These are phyloP conservation scores for Azemiops feae DNA, from an alignment of 2,113 vertebrate species.

Conservation along the genomic window DNA sequence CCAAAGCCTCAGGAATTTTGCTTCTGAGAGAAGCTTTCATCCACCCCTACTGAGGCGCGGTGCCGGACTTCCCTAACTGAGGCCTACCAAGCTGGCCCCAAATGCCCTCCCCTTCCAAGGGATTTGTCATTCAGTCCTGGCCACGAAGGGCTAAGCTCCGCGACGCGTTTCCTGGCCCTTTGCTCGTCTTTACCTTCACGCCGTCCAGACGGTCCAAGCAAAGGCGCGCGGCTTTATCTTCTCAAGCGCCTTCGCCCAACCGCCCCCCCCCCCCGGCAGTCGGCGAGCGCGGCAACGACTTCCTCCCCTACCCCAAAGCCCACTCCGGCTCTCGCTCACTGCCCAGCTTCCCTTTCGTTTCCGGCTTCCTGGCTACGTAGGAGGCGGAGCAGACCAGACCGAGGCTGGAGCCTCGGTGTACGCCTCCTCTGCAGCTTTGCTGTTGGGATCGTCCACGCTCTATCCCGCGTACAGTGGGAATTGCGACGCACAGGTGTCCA, in stretches of 20 bases:
- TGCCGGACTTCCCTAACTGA: neutral
- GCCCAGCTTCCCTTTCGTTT: neutral
- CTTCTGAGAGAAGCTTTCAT: neutral
- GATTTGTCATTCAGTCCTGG: neutral
- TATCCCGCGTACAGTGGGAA: neutral
- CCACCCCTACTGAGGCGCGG: neutral
- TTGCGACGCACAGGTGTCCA: neutral
- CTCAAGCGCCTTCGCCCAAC: neutral
- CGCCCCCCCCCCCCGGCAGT: neutral
- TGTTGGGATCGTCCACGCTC: neutral
- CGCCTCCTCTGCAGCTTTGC: too few species aligned
- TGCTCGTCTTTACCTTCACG: too few species aligned
- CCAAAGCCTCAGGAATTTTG: neutral
- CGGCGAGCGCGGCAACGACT: neutral
- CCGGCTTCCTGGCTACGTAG: slow-evolving; percentile 7
- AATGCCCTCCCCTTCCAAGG: neutral
- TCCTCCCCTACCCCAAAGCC: too few species aligned
- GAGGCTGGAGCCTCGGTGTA: neutral
- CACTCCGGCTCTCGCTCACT: neutral
- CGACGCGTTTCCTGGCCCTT: neutral
- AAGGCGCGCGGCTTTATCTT: neutral
- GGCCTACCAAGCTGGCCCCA: neutral
- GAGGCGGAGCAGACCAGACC: neutral
- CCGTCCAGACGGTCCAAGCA: too few species aligned
- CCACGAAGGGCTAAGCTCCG: neutral